Percentiles rank a stretch among this genome's conserved stretches.
These are phyloP conservation scores for Agriopis marginaria DNA, from an alignment of 2,888 invertebrate species.

Conservation along the genomic window DNA sequence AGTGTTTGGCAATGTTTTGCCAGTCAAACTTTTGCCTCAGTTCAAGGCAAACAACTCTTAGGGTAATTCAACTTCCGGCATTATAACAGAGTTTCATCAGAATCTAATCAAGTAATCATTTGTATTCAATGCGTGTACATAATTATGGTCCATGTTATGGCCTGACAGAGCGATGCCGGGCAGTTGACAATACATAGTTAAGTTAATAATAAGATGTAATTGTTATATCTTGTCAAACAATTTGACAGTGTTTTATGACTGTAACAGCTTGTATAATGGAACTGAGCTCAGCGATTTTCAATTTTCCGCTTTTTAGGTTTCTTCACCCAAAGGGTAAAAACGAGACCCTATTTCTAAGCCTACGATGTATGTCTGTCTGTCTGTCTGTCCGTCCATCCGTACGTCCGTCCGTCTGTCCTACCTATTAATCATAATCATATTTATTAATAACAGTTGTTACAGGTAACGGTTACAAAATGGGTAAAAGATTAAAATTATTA, in stretches of 20 bases:
- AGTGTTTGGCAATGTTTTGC: too few species aligned
- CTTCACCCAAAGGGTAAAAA: too few species aligned
- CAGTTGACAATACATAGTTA: slow-evolving; percentile 16
- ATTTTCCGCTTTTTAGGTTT: too few species aligned
- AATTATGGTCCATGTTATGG: slow-evolving; percentile 10
- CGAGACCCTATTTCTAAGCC: too few species aligned
- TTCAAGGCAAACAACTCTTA: slow-evolving; percentile 8
- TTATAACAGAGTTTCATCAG: slow-evolving; percentile 17
- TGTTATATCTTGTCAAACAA: slow-evolving; percentile 12
- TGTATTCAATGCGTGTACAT: slow-evolving; percentile 16
- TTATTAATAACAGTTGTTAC: too few species aligned
- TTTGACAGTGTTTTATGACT: background rate
- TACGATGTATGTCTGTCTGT: too few species aligned
- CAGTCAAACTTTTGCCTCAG: background rate
- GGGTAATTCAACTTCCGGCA: slow-evolving; percentile 11
- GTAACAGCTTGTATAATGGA: background rate
- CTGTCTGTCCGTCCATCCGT: too few species aligned
- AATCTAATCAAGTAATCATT: slow-evolving; percentile 18
- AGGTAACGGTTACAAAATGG: too few species aligned
- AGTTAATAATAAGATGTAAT: slow-evolving; percentile 9
- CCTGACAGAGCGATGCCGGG: slow-evolving; percentile 10
- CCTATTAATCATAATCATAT: too few species aligned
- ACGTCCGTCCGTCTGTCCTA: too few species aligned
- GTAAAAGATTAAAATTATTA: too few species aligned
- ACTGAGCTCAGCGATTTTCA: too few species aligned